phyloP scores from a whole-genome alignment of 1,140 invertebrate species.

The Zaprionus ghesquierei region DNA sequence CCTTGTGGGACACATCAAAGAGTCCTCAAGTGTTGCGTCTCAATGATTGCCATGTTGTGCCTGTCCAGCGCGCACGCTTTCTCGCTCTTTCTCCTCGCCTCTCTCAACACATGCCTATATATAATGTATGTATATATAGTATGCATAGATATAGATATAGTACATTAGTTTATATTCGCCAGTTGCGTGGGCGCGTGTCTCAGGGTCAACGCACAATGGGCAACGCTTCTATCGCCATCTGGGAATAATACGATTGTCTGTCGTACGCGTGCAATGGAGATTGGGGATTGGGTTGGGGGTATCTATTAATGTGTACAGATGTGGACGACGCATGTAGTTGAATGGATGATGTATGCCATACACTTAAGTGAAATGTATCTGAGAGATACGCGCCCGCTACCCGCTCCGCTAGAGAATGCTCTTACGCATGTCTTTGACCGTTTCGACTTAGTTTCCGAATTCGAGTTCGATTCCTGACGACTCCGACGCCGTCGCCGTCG shows the following conservation, averaged over 20 bases:
- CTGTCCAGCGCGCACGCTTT: neutral
- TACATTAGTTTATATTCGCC: conserved; percentile 73
- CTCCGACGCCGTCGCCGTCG: conserved; percentile 5
- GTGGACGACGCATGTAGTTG: conserved; percentile 44
- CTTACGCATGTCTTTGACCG: conserved; percentile 68
- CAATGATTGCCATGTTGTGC: neutral
- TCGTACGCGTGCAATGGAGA: conserved; percentile 41
- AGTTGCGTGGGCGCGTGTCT: conserved; percentile 69
- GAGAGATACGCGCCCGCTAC: conserved; percentile 41
- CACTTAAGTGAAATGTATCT: conserved; percentile 77
- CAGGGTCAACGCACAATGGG: conserved; percentile 69
- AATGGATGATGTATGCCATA: conserved; percentile 73
- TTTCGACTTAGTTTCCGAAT: conserved; percentile 32
- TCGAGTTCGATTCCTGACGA: conserved; percentile 56
- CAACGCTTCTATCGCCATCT: conserved; percentile 39
- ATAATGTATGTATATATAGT: neutral
- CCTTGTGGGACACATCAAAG: conserved; percentile 9
- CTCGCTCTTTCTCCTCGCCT: neutral
- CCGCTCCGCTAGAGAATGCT: conserved; percentile 31
- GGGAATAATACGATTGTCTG: conserved; percentile 24
- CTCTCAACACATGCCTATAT: neutral
- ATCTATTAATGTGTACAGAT: conserved; percentile 37
- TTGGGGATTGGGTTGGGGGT: neutral
- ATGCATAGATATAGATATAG: conserved; percentile 32
- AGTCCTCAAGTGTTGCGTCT: conserved; percentile 19